phyloP scores from a whole-genome alignment of 2,113 vertebrate genomes.

The Prinia subflava region DNA sequence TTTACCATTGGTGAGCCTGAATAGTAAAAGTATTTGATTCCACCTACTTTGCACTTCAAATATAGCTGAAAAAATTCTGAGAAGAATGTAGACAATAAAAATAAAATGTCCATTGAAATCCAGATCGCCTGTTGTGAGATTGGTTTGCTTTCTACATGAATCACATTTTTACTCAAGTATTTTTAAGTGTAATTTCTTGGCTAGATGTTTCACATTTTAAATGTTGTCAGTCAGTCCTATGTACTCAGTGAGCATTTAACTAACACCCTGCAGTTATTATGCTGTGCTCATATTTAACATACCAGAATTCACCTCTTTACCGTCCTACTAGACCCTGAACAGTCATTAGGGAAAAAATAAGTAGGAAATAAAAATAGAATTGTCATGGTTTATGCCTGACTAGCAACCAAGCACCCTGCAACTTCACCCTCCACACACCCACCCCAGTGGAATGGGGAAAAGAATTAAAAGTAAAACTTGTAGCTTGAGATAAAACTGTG shows the following conservation, averaged over 20 bases:
- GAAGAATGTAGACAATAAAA: conserved; percentile 23
- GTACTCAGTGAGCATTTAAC: background rate
- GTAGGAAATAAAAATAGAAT: background rate
- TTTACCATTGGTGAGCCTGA: background rate
- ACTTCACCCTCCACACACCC: background rate
- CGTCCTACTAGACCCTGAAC: background rate
- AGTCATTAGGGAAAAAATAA: background rate
- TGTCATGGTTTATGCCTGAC: background rate
- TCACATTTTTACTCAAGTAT: background rate
- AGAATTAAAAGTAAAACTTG: background rate
- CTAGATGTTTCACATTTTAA: conserved; percentile 19
- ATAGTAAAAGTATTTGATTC: conserved; percentile 16
- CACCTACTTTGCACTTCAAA: conserved; percentile 20
- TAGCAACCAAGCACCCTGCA: fast-evolving
- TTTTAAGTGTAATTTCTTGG: background rate
- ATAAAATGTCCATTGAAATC: background rate
- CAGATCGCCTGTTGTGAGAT: background rate
- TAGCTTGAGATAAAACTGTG: background rate
- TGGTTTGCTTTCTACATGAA: background rate
- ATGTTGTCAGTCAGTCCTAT: background rate
- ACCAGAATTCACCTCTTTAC: background rate
- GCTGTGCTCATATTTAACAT: background rate
- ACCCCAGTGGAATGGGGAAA: background rate
- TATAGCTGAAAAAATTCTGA: background rate
- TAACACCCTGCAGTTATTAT: background rate